These are phyloP conservation scores for Apis mellifera DNA, from an alignment of 1,140 invertebrate genomes.

Conservation along the genomic window DNA sequence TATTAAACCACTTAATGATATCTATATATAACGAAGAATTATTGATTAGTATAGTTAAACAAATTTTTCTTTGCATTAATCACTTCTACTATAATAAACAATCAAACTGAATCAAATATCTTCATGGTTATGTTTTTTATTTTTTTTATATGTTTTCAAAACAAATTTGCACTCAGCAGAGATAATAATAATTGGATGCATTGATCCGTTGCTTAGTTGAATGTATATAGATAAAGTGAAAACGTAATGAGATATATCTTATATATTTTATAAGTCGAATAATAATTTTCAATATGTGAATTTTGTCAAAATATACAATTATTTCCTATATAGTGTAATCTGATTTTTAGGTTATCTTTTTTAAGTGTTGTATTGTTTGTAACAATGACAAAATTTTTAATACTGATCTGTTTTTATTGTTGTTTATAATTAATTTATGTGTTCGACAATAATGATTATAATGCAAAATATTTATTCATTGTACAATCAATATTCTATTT, in stretches of 20 bases:
- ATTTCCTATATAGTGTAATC: not conserved
- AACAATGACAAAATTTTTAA: conserved; percentile 1
- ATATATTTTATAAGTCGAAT: not conserved
- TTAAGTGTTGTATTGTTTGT: not conserved
- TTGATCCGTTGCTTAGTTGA: conserved; percentile 18
- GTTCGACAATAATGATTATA: conserved; percentile 15
- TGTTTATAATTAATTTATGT: conserved; percentile 30
- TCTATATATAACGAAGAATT: conserved; percentile 15
- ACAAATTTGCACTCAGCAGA: not conserved
- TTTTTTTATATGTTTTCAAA: conserved; percentile 24
- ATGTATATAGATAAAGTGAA: not conserved
- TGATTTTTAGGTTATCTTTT: not conserved
- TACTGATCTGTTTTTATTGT: conserved; percentile 26
- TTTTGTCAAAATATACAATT: not conserved
- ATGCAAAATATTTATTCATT: conserved; percentile 23
- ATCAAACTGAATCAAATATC: not conserved
- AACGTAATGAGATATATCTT: not conserved
- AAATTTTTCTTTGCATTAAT: not conserved
- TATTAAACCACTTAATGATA: not conserved
- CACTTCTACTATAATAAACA: conserved; percentile 27
- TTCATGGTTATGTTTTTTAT: not conserved
- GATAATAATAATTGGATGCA: conserved; percentile 10
- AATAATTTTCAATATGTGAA: not conserved
- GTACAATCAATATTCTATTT: not conserved
- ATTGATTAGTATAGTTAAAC: conserved; percentile 12